These are phyloP conservation scores for Manduca sexta DNA, from an alignment of 1,140 invertebrate species.

Conservation along the genomic window DNA sequence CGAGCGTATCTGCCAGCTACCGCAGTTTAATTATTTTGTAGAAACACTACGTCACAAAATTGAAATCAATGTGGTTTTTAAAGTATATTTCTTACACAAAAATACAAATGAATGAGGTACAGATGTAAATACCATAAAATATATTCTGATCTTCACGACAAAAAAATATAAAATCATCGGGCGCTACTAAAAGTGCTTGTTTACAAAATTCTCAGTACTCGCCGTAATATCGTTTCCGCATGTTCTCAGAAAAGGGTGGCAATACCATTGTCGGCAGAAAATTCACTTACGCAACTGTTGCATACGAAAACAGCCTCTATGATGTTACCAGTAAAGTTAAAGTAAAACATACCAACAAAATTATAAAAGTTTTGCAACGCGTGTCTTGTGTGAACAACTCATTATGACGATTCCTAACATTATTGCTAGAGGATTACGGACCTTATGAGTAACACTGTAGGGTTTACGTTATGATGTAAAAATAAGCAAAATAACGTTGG, in stretches of 20 bases:
- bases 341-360: conserved; percentile 14
- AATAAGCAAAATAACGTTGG: conserved; percentile 22
- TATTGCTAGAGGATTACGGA: conserved; percentile 3
- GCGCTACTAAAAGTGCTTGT: too few relatives aligned
- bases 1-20: too few relatives aligned
- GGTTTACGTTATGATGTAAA: conserved; percentile 8
- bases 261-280: conserved; percentile 1
- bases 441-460: conserved; percentile 15
- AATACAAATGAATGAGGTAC: too few relatives aligned
- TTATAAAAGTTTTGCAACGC: conserved; percentile 19
- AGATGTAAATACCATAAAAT: too few relatives aligned
- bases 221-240: background rate
- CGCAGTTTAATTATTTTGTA: too few relatives aligned
- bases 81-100: too few relatives aligned
- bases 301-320: conserved; percentile 1
- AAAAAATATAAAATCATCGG: too few relatives aligned
- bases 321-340: background rate
- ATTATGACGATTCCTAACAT: background rate
- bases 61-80: too few relatives aligned
- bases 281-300: conserved; percentile 2
- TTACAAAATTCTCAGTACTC: too few relatives aligned
- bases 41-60: too few relatives aligned
- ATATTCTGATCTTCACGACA: too few relatives aligned
- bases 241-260: background rate
- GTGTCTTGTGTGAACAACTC: conserved; percentile 5